Percentiles rank a stretch among this genome's conserved stretches.
These are phyloP conservation scores for Microhierax caerulescens DNA, from an alignment of 2,797 vertebrate species.

Conservation along the genomic window DNA sequence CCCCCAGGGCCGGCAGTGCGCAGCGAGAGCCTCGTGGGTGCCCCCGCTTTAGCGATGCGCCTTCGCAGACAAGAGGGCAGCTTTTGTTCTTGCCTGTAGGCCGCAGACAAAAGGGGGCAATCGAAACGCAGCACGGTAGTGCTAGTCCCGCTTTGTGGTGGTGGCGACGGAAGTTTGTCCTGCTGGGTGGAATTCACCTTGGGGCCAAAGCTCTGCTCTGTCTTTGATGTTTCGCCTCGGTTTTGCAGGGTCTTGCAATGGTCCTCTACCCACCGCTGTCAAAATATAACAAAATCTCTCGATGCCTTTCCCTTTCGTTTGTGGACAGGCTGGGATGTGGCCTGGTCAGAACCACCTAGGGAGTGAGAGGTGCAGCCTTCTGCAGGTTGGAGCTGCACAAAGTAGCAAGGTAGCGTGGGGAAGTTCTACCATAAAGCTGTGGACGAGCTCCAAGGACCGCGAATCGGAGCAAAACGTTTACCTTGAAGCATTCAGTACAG, in stretches of 20 bases:
- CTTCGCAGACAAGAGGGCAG: background rate
- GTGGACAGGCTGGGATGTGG: background rate
- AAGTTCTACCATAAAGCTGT: background rate
- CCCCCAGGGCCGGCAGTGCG: background rate
- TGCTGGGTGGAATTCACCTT: background rate
- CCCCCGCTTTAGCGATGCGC: background rate
- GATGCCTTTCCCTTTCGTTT: background rate
- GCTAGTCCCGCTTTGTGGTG: background rate
- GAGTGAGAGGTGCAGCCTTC: background rate
- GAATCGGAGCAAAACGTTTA: background rate
- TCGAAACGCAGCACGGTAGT: background rate
- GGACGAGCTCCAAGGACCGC: background rate
- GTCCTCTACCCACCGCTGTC: background rate
- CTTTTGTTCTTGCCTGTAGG: background rate
- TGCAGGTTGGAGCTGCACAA: background rate
- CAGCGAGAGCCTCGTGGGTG: background rate
- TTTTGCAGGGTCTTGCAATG: background rate
- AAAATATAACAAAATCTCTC: background rate
- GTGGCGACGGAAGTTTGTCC: background rate
- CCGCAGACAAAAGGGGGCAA: background rate
- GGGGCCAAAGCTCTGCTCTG: background rate
- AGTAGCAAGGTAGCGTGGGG: background rate
- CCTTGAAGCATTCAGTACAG: background rate
- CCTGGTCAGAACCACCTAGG: accelerated
- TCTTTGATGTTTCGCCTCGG: background rate